These are phyloP conservation scores for Monarcha castaneiventris DNA, from an alignment of 2,113 vertebrate genomes.

Conservation along the genomic window DNA sequence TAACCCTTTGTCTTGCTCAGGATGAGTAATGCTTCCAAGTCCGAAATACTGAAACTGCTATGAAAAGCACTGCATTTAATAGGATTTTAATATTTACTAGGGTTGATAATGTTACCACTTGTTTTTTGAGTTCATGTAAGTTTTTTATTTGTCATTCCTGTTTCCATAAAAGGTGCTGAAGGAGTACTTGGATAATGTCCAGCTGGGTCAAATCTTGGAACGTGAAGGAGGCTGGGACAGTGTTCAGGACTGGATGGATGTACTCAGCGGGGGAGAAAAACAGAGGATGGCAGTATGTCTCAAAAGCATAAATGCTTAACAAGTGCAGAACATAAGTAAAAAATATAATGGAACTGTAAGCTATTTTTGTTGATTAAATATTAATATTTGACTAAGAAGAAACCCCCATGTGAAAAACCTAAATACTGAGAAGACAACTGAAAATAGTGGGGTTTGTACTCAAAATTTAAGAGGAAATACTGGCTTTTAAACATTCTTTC, in stretches of 20 bases:
- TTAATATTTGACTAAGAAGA: neutral
- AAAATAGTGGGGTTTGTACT: neutral
- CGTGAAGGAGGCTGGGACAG: conserved; percentile 92
- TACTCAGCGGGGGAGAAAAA: conserved; percentile 97
- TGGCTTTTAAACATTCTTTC: neutral
- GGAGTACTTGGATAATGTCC: conserved; percentile 95
- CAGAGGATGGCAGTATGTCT: conserved; percentile 94
- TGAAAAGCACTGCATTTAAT: neutral
- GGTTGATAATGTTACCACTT: neutral
- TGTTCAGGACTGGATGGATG: conserved; percentile 98
- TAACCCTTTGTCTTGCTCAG: neutral
- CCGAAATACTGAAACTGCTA: neutral
- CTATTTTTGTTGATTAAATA: neutral
- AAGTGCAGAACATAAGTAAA: neutral
- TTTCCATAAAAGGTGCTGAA: conserved; percentile 88
- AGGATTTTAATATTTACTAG: neutral
- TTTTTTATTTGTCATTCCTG: neutral
- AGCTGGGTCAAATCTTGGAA: conserved; percentile 91
- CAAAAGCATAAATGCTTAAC: neutral
- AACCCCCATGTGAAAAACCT: neutral
- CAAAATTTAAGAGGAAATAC: neutral
- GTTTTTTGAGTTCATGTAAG: neutral
- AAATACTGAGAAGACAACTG: neutral
- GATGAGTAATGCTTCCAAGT: neutral
- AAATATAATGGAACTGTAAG: neutral